phyloP scores from a whole-genome alignment of 2,797 vertebrate genomes.

The Myotis vivesi region DNA sequence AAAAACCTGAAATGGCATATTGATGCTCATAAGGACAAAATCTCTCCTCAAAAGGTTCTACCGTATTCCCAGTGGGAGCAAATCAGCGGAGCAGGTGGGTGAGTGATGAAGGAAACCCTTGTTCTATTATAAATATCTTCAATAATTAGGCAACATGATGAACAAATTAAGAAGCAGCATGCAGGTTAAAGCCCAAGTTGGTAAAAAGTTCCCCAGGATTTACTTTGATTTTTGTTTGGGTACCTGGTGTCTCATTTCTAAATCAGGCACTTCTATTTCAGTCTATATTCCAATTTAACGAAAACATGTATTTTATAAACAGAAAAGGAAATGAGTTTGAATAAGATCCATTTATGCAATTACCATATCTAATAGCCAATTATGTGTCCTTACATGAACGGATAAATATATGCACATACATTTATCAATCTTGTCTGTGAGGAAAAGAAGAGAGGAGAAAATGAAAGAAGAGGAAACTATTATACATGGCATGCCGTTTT shows the following conservation, averaged over 20 bases:
- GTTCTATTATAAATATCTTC: slow-evolving; percentile 66
- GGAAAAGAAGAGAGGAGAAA: slow-evolving; percentile 56
- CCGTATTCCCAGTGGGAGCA: slow-evolving; percentile 49
- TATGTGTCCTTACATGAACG: slow-evolving; percentile 70
- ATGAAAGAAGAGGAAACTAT: slow-evolving; percentile 55
- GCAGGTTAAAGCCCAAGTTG: background rate
- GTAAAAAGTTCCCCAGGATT: slow-evolving; percentile 39
- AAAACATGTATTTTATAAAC: slow-evolving; percentile 76
- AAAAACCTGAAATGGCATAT: slow-evolving; percentile 42
- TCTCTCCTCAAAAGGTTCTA: slow-evolving; percentile 51
- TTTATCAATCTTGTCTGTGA: slow-evolving; percentile 71
- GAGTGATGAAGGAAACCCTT: slow-evolving; percentile 56
- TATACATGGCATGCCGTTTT: slow-evolving; percentile 39
- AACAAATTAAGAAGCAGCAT: slow-evolving; percentile 53
- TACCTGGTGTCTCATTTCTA: slow-evolving; percentile 51
- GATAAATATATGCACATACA: slow-evolving; percentile 71
- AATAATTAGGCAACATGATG: slow-evolving; percentile 66
- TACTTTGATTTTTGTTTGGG: slow-evolving; percentile 57
- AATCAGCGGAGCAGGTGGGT: slow-evolving; percentile 60
- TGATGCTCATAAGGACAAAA: slow-evolving; percentile 16
- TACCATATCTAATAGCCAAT: slow-evolving; percentile 80
- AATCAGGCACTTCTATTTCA: slow-evolving; percentile 52
- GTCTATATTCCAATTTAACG: slow-evolving; percentile 56
- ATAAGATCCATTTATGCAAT: slow-evolving; percentile 80
- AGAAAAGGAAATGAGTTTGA: slow-evolving; percentile 75